A percentile compares a stretch with the other conserved stretches of the same genome.
These are phyloP conservation scores for Eristalis pertinax DNA, from an alignment of 2,888 invertebrate species.

Conservation along the genomic window DNA sequence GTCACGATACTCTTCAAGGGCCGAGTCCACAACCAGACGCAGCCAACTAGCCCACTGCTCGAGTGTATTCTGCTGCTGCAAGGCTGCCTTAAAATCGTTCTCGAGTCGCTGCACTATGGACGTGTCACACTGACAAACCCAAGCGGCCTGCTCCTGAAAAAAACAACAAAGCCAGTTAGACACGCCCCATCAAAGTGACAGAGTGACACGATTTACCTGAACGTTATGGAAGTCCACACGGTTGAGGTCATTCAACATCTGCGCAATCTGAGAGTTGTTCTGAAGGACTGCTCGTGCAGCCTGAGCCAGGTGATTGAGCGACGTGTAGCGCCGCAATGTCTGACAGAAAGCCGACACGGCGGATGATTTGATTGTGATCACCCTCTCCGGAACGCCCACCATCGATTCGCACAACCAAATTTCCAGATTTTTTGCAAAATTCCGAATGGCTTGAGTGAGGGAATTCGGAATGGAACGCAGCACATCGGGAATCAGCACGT, in stretches of 20 bases:
- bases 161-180: neutral
- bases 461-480: slow-evolving; percentile 96
- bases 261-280: slow-evolving; percentile 96
- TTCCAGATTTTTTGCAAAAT: slow-evolving; percentile 96
- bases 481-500: slow-evolving; percentile 97
- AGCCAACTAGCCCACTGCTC: slow-evolving; percentile 99
- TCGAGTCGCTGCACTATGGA: slow-evolving; percentile 91
- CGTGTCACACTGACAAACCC: slow-evolving; percentile 98
- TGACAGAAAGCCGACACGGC: slow-evolving; percentile 96
- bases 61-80: slow-evolving; percentile 95
- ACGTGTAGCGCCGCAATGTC: slow-evolving; percentile 96
- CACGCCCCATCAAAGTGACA: neutral
- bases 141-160: slow-evolving; percentile 89
- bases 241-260: slow-evolving; percentile 98
- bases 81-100: slow-evolving; percentile 94
- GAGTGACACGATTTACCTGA: slow-evolving; percentile 83
- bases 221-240: slow-evolving; percentile 99
- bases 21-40: slow-evolving; percentile 94
- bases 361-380: slow-evolving; percentile 91
- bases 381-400: slow-evolving; percentile 90
- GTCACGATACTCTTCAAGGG: slow-evolving; percentile 93
- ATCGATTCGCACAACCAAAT: slow-evolving; percentile 93
- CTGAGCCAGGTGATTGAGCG: slow-evolving; percentile 96
- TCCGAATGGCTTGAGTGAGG: slow-evolving; percentile 95
- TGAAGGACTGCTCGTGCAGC: slow-evolving; percentile 95